Percentiles rank a stretch among this genome's conserved stretches.
These are phyloP conservation scores for Diorhabda carinulata DNA, from an alignment of 1,140 invertebrate species.

Conservation along the genomic window DNA sequence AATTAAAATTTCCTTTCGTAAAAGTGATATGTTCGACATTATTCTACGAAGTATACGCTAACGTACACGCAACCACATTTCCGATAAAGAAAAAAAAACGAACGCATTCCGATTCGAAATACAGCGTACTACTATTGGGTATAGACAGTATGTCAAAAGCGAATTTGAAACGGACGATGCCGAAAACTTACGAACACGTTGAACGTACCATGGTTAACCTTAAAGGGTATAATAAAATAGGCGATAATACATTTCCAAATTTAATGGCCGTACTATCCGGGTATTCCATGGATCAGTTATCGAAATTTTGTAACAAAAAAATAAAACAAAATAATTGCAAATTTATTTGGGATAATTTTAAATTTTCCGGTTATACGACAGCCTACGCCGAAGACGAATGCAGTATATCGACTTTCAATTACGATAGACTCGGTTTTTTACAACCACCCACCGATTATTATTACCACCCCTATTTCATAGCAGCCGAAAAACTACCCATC, in stretches of 20 bases:
- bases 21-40: conserved; percentile 47
- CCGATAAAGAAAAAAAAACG: conserved; percentile 33
- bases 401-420: conserved; percentile 61
- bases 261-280: conserved; percentile 70
- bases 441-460: conserved; percentile 72
- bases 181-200: conserved; percentile 64
- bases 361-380: conserved; percentile 58
- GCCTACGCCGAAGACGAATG: conserved; percentile 62
- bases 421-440: conserved; percentile 59
- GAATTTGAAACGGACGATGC: conserved; percentile 73
- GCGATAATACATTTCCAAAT: conserved; percentile 80
- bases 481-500: conserved; percentile 52
- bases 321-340: conserved; percentile 56
- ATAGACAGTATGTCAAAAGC: conserved; percentile 78
- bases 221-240: conserved; percentile 64
- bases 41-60: conserved; percentile 47
- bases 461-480: conserved; percentile 61
- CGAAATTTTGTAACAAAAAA: conserved; percentile 49
- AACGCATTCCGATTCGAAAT: conserved; percentile 4
- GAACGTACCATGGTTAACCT: conserved; percentile 53
- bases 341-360: conserved; percentile 61
- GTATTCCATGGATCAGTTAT: conserved; percentile 45
- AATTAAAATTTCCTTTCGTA: conserved; percentile 44
- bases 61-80: conserved; percentile 48
- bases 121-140: conserved; percentile 71